Evolutionary conservation across 2,113 vertebrate genomes (phyloP), one percentile per base, ranked within the genome.

Genomic region (Opisthocomus hoazin): DNA sequence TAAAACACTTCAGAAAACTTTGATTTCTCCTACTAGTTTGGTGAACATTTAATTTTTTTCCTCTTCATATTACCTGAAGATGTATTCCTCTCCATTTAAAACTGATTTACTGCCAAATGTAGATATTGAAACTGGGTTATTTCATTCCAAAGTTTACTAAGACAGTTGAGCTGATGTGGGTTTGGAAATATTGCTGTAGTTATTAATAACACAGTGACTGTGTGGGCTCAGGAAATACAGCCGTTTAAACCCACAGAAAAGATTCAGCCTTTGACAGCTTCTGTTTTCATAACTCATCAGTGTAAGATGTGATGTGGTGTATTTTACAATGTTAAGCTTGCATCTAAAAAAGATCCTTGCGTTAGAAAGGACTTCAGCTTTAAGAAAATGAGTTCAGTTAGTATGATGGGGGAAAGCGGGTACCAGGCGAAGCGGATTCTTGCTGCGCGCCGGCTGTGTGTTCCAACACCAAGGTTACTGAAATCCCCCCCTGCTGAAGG

Each of bases 391-490:
- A 70, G 34, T 75, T 71, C 6, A 78, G 81, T 81, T 82, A 74
- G 24, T 82, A 20, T 56, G 79, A 61, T 56, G n/a, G 39, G 11
- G 1, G 43, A 90, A 89, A 64, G 11, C 2, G 2, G 32, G 1
- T 22, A 76, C 64, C 11, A 91, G 56, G 77, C 65, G 71, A 87
- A 96, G 77, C 22, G 75, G 46, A 84, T 81, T 66, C 53, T 85
- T 70, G 64, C 65, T 89, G 46, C 77, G 60, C 43, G n/a, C 34
- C 66, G 89, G 37, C 86, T 94, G 12, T 46, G 11, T 82, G 61
- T 84, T 90, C 60, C 51, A 89, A 73, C 30, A 80, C 16, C 91
- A 95, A 81, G 86, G 95, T 92, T 96, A 82, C 83, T 71, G 93
- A 70, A 94, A 87, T 81, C n/a, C 73, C 66, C 23, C 66, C 23